Base-by-base conservation (phyloP, 2,113 vertebrate species). In the Amphilophus citrinellus region DNA sequence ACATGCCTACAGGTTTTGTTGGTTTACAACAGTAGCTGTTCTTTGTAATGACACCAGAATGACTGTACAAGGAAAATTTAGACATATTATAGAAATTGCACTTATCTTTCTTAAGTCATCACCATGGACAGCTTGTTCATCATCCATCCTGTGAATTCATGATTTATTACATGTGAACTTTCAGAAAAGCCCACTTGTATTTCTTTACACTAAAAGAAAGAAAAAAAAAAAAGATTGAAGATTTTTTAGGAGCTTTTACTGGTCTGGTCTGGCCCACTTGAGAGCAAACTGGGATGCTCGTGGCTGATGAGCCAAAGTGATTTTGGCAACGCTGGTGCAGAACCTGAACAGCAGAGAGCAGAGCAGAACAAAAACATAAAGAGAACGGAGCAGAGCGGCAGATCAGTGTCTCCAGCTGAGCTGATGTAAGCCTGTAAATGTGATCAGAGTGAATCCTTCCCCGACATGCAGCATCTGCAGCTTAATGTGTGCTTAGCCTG, bases 401-500 rank as follows among this genome's bases (percentile, higher is more conserved):
- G 84, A 76, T 59, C 84, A 44, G 85, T 3, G 84, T 86, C 85
- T 91, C 87, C 81, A 60, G 86, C 89, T 86, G 86, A 92, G 89
- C 84, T 11, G 56, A 18, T 92, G 87, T 88, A 87, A 93, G 87
- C 87, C 77, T 89, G 83, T 83, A 83, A 90, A 89, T 91, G 89
- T 89, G 90, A 92, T 89, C 90, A 88, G 82, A 86, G 84, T 77
- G 87, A 80, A 90, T 87, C 87, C 61, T 15, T 86, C 87, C 87
- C 61, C 80, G 75, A 86, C 88, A 89, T 81, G 85, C 88, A 90
- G 92, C 90, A 77, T 87, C 89, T 89, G 87, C 84, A 85, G 89
- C 63, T 83, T 92, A 84, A 90, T 87, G 89, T 92, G 89, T 91
- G 88, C 86, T 93, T 68, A 87, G 88, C 88, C 89, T 81, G 86